Conservation (phyloP, 2,888 invertebrate species). For the Timandra comae region DNA sequence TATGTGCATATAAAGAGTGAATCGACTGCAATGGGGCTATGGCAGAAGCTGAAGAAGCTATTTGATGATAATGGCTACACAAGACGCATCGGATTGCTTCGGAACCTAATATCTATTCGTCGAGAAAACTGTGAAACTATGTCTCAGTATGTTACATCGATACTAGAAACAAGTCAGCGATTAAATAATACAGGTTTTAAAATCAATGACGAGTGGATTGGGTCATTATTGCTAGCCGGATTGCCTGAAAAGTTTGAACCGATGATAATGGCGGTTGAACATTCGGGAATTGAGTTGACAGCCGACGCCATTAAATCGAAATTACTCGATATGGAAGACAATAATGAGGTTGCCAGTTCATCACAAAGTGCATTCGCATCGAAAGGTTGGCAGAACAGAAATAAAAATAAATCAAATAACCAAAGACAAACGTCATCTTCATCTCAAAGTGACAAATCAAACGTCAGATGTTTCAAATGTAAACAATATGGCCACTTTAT, state of each 20-base stretch:
- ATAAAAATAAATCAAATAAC: not conserved
- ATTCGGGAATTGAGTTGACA: slow-evolving; percentile 4
- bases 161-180: slow-evolving; percentile 3
- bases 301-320: slow-evolving; percentile 10
- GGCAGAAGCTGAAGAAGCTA: not conserved
- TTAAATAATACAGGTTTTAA: slow-evolving; percentile 3
- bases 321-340: not conserved
- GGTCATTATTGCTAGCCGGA: slow-evolving; percentile 14
- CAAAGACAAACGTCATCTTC: not conserved
- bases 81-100: slow-evolving; percentile 12
- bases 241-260: slow-evolving; percentile 11
- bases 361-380: too few relatives aligned
- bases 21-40: not conserved
- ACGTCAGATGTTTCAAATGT: too few relatives aligned
- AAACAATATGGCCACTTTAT: not conserved
- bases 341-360: too few relatives aligned
- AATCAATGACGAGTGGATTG: too few relatives aligned
- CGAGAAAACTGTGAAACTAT: slow-evolving; percentile 15
- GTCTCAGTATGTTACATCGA: slow-evolving; percentile 7
- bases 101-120: slow-evolving; percentile 14
- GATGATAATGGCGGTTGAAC: slow-evolving; percentile 16
- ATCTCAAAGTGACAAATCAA: not conserved
- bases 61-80: not conserved
- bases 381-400: not conserved
- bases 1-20: not conserved